Conservation (phyloP, 2,113 vertebrate genomes). For the Morone saxatilis region DNA sequence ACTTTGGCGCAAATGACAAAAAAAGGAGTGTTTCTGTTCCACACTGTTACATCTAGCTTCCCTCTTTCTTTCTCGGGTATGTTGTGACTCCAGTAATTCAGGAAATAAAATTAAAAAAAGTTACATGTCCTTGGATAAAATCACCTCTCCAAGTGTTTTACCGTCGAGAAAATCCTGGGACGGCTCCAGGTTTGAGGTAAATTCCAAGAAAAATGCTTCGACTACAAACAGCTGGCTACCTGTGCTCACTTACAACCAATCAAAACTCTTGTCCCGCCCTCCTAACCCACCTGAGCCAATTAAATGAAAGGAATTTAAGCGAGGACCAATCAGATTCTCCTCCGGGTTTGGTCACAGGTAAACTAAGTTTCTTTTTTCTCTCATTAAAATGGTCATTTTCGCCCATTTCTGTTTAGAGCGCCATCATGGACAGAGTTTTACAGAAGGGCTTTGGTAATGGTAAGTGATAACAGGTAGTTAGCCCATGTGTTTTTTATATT, state of each 20-base stretch:
- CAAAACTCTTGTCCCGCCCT: slow-evolving; percentile 29
- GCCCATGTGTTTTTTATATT: background rate
- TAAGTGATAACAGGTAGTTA: background rate
- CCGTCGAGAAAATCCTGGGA: background rate
- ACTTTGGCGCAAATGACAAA: background rate
- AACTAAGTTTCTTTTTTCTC: background rate
- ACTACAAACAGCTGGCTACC: slow-evolving; percentile 1
- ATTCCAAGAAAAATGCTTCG: background rate
- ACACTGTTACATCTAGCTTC: background rate
- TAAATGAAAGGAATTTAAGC: background rate
- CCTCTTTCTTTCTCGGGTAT: background rate
- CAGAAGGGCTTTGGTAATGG: background rate
- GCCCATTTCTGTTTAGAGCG: background rate
- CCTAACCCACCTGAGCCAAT: slow-evolving; percentile 45
- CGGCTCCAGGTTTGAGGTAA: rapidly evolving
- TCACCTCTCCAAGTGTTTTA: background rate
- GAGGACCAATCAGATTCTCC: slow-evolving; percentile 2
- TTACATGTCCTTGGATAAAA: background rate
- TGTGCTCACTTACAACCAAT: slow-evolving; percentile 35
- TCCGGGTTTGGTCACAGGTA: background rate
- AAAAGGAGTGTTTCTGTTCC: background rate
- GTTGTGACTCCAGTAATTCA: background rate
- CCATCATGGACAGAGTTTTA: background rate
- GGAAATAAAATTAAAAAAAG: background rate
- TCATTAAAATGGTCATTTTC: background rate